phyloP scores from a whole-genome alignment of 2,888 invertebrate species.

The Galeopsomyia nigrocyanea region DNA sequence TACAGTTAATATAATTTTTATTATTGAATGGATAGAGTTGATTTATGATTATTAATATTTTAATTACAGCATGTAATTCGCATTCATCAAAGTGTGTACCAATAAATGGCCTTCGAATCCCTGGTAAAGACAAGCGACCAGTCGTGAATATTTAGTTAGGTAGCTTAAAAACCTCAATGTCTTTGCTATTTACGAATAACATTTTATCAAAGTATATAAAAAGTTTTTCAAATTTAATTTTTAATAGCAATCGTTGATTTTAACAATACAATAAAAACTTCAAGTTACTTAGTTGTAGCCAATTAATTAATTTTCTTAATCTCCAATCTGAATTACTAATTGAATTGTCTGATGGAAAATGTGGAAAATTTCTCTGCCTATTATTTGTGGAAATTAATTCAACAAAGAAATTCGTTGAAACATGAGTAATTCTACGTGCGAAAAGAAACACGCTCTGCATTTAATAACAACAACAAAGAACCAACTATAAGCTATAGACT shows the following conservation, averaged over 20 bases:
- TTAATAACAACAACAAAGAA: conserved; percentile 42
- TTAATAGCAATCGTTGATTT: no score
- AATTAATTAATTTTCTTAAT: no score
- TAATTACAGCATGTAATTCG: conserved; percentile 49
- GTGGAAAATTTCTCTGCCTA: background rate
- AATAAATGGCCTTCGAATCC: conserved; percentile 27
- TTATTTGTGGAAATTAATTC: conserved; percentile 28
- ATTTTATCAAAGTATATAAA: no score
- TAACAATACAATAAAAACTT: no score
- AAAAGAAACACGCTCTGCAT: conserved; percentile 29
- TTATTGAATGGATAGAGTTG: background rate
- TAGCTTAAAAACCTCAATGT: no score
- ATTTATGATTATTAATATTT: background rate
- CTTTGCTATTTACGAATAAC: no score
- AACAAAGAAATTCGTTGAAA: conserved; percentile 41
- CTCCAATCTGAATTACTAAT: no score
- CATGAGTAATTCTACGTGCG: conserved; percentile 31
- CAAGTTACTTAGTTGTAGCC: no score
- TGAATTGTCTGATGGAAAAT: no score
- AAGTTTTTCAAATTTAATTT: no score
- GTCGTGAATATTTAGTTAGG: conserved; percentile 26
- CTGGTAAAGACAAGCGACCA: conserved; percentile 48
- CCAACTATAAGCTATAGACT: conserved; percentile 15
- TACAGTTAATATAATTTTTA: background rate
- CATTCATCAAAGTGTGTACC: conserved; percentile 49